Conservation (phyloP, 1,140 invertebrate genomes). For the Heliconius nattereri region DNA sequence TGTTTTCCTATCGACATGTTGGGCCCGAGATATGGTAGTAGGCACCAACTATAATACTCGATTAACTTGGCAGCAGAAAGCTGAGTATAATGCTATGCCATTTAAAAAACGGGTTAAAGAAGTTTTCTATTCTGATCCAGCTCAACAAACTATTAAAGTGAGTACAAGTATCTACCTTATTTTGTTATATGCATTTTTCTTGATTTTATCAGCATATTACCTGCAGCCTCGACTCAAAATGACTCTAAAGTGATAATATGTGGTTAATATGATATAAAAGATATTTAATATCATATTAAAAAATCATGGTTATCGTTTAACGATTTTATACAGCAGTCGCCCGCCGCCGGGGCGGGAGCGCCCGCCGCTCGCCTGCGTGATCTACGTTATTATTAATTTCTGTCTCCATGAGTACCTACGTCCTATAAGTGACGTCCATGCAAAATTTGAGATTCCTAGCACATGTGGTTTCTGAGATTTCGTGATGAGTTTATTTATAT, state of each 20-base stretch:
- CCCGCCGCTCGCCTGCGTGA: too few species aligned
- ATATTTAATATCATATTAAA: too few species aligned
- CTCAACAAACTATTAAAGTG: conserved; percentile 62
- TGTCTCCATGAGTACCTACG: too few species aligned
- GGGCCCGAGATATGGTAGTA: conserved; percentile 53
- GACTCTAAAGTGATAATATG: neutral
- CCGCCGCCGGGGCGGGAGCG: too few species aligned
- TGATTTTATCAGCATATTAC: neutral
- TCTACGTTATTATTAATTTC: too few species aligned
- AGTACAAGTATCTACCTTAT: conserved; percentile 4
- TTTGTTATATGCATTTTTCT: neutral
- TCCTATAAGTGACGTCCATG: too few species aligned
- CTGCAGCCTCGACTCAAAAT: neutral
- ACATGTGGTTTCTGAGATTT: too few species aligned
- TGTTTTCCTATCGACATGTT: conserved; percentile 50
- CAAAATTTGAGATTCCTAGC: too few species aligned
- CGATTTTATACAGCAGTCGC: too few species aligned
- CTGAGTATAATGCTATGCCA: conserved; percentile 59
- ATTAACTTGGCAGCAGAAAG: conserved; percentile 60
- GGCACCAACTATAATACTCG: conserved; percentile 58
- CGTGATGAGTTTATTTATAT: too few species aligned
- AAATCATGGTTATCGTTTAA: too few species aligned
- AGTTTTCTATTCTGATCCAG: conserved; percentile 61
- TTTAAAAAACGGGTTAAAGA: conserved; percentile 70
- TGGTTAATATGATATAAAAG: too few species aligned